Conservation (phyloP, 2,888 invertebrate genomes). For the Autographa gamma region DNA sequence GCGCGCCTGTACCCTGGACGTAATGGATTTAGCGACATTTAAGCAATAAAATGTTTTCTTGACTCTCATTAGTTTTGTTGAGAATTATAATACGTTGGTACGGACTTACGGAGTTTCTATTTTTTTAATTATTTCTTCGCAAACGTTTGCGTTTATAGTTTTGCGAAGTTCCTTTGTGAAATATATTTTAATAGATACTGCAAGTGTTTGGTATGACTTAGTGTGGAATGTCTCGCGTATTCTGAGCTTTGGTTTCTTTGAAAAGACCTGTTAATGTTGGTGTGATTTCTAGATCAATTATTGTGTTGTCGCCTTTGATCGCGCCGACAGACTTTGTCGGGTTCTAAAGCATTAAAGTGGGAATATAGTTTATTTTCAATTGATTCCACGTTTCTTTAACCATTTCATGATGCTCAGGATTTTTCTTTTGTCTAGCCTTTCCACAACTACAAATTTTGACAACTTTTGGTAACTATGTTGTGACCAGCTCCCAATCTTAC, state of each 20-base stretch:
- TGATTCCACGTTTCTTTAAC: too few species aligned
- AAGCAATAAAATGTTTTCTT: constrained; percentile 53
- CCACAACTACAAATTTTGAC: too few species aligned
- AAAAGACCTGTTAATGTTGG: not conserved
- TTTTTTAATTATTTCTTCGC: constrained; percentile 33
- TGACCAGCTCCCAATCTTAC: too few species aligned
- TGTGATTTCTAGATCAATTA: constrained; percentile 9
- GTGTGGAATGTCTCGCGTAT: constrained; percentile 44
- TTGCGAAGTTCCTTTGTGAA: constrained; percentile 40
- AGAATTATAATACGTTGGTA: constrained; percentile 46
- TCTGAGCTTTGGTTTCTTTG: constrained; percentile 21
- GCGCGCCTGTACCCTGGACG: constrained; percentile 52
- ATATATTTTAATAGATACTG: constrained; percentile 43
- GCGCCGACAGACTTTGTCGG: too few species aligned
- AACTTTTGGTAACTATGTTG: too few species aligned
- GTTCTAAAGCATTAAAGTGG: too few species aligned
- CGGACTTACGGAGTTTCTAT: constrained; percentile 27
- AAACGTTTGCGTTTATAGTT: constrained; percentile 46
- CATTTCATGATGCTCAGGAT: too few species aligned
- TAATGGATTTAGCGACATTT: constrained; percentile 68
- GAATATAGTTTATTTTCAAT: too few species aligned
- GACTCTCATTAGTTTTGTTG: constrained; percentile 53
- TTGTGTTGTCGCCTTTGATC: not conserved
- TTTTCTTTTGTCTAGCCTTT: too few species aligned
- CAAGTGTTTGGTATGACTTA: constrained; percentile 20